A percentile compares a stretch with the other conserved stretches of the same genome.
Conservation (phyloP, 2,888 invertebrate species). For the Orthosia incerta region DNA sequence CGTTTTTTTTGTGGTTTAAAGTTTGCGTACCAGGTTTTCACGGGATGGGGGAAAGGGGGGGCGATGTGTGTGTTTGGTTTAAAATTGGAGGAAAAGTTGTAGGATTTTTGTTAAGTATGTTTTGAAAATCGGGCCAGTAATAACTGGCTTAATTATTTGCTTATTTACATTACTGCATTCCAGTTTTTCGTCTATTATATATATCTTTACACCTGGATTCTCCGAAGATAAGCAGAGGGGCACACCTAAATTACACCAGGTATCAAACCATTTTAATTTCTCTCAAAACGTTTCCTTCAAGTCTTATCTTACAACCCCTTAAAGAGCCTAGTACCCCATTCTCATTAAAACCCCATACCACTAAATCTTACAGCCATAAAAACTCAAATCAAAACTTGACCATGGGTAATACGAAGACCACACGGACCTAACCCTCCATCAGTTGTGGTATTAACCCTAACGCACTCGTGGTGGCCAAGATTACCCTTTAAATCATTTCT, state of each 20-base stretch:
- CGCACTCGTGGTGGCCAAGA: slow-evolving; percentile 55
- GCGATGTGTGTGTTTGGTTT: slow-evolving; percentile 12
- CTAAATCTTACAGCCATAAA: slow-evolving; percentile 33
- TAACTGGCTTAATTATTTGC: not conserved
- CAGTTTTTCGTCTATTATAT: not conserved
- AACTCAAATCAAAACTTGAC: slow-evolving; percentile 50
- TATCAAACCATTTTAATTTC: no score
- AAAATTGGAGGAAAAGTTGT: slow-evolving; percentile 40
- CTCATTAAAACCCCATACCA: not conserved
- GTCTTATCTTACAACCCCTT: no score
- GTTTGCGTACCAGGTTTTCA: slow-evolving; percentile 52
- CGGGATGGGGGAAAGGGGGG: slow-evolving; percentile 9
- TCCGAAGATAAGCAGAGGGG: no score
- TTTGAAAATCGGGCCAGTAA: not conserved
- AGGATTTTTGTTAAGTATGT: slow-evolving; percentile 10
- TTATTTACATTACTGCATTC: not conserved
- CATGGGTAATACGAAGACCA: slow-evolving; percentile 27
- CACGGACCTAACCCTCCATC: slow-evolving; percentile 42
- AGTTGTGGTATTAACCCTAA: slow-evolving; percentile 52
- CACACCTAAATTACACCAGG: no score
- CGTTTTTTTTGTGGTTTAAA: slow-evolving; percentile 59
- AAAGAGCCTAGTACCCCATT: not conserved
- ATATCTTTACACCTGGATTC: no score
- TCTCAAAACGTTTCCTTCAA: no score
- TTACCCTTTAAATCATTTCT: slow-evolving; percentile 66